Evolutionary conservation across 2,888 invertebrate genomes (phyloP), one percentile per base, ranked within the genome.

Genomic region (Platycheirus rosarum): DNA sequence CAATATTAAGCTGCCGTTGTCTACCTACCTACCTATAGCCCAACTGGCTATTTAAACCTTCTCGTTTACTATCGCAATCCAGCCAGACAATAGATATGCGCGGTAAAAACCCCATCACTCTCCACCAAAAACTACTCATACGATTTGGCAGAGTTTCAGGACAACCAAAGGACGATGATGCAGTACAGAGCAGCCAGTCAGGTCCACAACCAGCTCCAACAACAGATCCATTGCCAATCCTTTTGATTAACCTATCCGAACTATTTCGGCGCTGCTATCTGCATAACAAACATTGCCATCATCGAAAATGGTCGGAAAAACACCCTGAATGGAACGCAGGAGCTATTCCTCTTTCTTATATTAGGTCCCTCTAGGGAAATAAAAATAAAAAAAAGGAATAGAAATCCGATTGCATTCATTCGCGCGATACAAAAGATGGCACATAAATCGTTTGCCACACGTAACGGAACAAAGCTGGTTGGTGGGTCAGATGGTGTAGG

Each of bases 281-380:
- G 76, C 80, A 80, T 76, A 76, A 62, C 79, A 75, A 80, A 80
- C 76, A 80, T 66, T 18, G 65, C 70, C 66, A 76, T 80, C 79
- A 63, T 79, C 76, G 76, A 76, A 80, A 71, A 49, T 44, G 53
- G 26, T 60, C 20, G 20, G 60, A 75, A 65, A 75, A 75, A 35
- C 51, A 44, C 1, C 9, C 13, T 13, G 29, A 40, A 40, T 62
- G 14, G 57, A 62, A 44, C 37, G 32, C 18, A 32, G 8, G 14
- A 44, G 14, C 44, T 13, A 13, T 26, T 23, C 26, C 9, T 55
- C n/a, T 13, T 51, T 57, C 29, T 42, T 42, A 46, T 46, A 13
- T 0, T 40, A 0, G 37, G 3, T 40, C 37, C 8, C 23, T 23
- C 2, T 60, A 44, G 49, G 42, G 42, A 42, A 68, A 57, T 8